Evolutionary conservation across 2,888 invertebrate species (phyloP), one percentile per base, ranked within the genome.

Genomic region (Callinectes sapidus): DNA sequence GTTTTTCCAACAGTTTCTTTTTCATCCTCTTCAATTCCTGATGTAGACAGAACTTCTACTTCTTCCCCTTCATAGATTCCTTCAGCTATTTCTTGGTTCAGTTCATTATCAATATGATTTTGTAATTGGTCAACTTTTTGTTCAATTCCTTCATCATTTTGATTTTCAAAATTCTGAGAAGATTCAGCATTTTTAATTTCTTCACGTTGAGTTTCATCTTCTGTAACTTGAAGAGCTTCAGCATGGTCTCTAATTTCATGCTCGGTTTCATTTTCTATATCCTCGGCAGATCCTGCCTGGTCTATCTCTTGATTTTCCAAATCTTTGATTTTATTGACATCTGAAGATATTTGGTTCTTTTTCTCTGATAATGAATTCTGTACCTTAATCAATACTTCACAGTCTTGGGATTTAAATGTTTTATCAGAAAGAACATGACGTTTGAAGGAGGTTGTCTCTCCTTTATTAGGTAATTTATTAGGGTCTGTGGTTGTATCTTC

Each of bases 21-120:
- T 48, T 92, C 92, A 28, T 92, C 92, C 61, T 87, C 87, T 35
- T 90, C 92, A 28, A 61, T 16, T 1, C 90, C 92, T 54, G 92
- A 92, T 28, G 92, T 92, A 3, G 92, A 92, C 0, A 92, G 54
- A 3, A 93, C 91, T 28, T 93, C 92, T 28, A 93, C 16, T 35
- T 93, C 92, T 55, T 93, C 92, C 13, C 92, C 92, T 42, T 92
- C 92, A n/a, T 85, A 42, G 66, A 55, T 54, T 48, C 87, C 92
- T 48, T 48, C 77, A 77, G 28, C 77, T 32, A 87, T 42, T 35
- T 87, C n/a, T 18, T 28, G 81, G 71, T 81, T 77, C 13, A n/a
- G n/a, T 81, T 23, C 14, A 32, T 48, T 48, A 61, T 54, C 39
- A 23, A 42, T 71, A 23, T 18, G 42, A 8, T 88, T 55, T 28